Percentiles rank a stretch among this genome's conserved stretches.
Conservation (phyloP, 2,113 vertebrate species). For the Hucho hucho region DNA sequence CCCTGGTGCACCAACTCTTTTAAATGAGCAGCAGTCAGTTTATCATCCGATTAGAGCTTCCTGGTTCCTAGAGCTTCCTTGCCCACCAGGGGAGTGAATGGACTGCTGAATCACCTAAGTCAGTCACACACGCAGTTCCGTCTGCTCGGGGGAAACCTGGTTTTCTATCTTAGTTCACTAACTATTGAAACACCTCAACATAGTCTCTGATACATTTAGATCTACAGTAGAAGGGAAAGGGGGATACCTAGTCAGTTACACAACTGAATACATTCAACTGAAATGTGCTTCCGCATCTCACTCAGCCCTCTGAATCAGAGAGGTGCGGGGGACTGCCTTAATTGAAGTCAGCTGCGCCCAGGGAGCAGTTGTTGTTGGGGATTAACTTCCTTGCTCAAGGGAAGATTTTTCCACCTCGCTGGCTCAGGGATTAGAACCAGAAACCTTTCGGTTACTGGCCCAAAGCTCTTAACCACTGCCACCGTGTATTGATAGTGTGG, state of each 20-base stretch:
- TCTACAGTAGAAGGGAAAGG: background rate
- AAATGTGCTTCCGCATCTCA: background rate
- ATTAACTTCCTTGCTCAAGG: no score
- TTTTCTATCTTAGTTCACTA: background rate
- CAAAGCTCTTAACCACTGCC: no score
- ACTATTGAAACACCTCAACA: background rate
- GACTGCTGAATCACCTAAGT: constrained; percentile 14
- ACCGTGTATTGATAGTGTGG: background rate
- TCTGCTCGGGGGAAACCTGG: no score
- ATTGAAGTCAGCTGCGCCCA: no score
- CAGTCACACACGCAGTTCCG: background rate
- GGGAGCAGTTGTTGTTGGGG: no score
- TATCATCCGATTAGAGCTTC: constrained; percentile 28
- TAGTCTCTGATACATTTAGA: background rate
- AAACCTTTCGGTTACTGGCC: no score
- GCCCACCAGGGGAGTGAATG: constrained; percentile 7
- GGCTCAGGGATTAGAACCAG: no score
- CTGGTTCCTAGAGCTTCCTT: background rate
- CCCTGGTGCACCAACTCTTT: background rate
- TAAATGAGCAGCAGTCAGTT: constrained; percentile 13
- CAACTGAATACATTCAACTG: no score
- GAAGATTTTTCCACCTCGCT: no score
- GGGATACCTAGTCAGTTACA: no score
- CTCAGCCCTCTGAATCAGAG: no score
- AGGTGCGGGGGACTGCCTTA: no score